These are phyloP conservation scores for Spatulosminthurus flaviceps DNA, from an alignment of 2,888 invertebrate species.

Conservation along the genomic window DNA sequence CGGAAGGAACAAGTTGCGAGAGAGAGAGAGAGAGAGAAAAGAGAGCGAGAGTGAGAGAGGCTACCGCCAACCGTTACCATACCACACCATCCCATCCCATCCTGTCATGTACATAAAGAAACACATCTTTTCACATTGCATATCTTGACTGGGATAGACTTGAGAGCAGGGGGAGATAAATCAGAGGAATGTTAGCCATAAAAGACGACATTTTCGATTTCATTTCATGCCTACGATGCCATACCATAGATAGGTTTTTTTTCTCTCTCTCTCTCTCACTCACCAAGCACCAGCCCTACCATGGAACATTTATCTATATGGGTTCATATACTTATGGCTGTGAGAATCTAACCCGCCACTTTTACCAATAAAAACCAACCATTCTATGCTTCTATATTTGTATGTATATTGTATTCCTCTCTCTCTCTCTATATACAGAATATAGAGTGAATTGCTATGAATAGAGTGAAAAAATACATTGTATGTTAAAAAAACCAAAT, in stretches of 20 bases:
- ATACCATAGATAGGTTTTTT: constrained; percentile 43
- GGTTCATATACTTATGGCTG: constrained; percentile 16
- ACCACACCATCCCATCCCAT: constrained; percentile 11
- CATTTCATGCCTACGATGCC: constrained; percentile 49
- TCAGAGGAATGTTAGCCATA: constrained; percentile 52
- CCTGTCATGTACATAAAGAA: constrained; percentile 22
- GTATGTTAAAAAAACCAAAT: too few species aligned
- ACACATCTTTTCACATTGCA: constrained; percentile 36
- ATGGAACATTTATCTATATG: constrained; percentile 26
- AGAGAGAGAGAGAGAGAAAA: background rate
- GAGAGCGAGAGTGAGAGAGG: constrained; percentile 24
- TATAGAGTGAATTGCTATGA: background rate
- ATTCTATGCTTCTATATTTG: constrained; percentile 18
- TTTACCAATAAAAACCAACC: constrained; percentile 31
- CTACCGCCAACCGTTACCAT: background rate
- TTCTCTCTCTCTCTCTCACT: constrained; percentile 27
- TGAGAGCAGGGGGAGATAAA: constrained; percentile 49
- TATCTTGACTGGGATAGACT: constrained; percentile 34
- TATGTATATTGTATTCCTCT: too few species aligned
- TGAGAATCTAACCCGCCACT: constrained; percentile 26
- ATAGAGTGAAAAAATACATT: too few species aligned
- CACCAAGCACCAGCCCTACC: background rate
- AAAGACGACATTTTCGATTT: constrained; percentile 52
- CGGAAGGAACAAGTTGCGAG: constrained; percentile 15
- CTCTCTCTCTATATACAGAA: too few species aligned